Base-by-base conservation (phyloP, 2,797 vertebrate species). In the Netta rufina region DNA sequence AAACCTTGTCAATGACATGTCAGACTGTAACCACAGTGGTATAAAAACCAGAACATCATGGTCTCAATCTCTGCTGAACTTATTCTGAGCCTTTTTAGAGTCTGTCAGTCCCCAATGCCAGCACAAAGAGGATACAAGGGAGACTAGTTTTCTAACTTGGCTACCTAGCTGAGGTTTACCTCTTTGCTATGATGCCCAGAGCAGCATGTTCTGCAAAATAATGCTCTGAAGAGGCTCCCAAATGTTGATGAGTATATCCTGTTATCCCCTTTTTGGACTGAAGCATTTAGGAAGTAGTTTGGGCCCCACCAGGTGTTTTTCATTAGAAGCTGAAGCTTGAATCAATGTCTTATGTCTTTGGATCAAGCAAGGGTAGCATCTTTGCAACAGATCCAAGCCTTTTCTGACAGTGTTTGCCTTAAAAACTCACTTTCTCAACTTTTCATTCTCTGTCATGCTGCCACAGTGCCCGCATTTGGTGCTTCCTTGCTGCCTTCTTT, bases 331-430 rank as follows among this genome's bases (percentile, higher is more conserved):
- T 41, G 78, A 83, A 36, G 6, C 87, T 93, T 58, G 72, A 60
- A 91, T 91, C 33, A 38, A 72, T 66, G 33, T 27, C 85, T 93
- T 66, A 38, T 19, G 49, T 39, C n/a, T 89, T 61, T 51, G 62
- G 53, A 82, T 71, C 24, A 82, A 88, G 83, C 32, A 57, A 61
- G 33, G 54, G 60, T 60, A 89, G 79, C 93, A 95, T 93, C 93
- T 96, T 95, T 87, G 67, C 74, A 90, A 32, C 93, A 91, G 87
- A 95, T 84, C 43, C 33, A 64, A 66, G 70, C 9, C 5, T 76
- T 62, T 82, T 69, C 71, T 78, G 28, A 14, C 22, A 47, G 32
- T 2, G 16, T 38, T 90, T 66, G 38, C 30, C 11, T 90, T 81
- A 62, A 81, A 88, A 93, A 54, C 10, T 51, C 45, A 8, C 28